Conservation (phyloP, 1,140 invertebrate genomes). For the Cryptotermes secundus region DNA sequence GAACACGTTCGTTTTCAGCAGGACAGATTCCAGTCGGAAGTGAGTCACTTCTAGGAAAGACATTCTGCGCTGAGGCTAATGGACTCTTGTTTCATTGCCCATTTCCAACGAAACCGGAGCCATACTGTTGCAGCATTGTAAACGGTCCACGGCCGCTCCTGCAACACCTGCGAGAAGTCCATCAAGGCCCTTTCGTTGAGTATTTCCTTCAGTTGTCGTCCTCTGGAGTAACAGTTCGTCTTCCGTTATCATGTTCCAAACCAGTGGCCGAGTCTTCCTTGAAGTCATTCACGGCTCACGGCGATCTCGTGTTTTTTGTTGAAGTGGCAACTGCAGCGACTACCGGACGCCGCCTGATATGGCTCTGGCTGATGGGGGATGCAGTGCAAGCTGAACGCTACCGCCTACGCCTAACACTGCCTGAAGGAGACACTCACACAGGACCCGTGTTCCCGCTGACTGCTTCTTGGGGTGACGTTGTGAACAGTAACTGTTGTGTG, state of each 20-base stretch:
- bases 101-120: neutral
- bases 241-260: neutral
- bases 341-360: neutral
- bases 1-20: neutral
- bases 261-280: neutral
- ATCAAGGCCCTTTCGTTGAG: slow-evolving; percentile 21
- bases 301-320: slow-evolving; percentile 19
- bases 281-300: neutral
- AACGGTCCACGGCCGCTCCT: neutral
- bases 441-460: slow-evolving; percentile 22
- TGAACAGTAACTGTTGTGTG: neutral
- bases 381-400: neutral
- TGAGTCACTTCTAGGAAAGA: neutral
- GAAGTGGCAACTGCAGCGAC: neutral
- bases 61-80: neutral
- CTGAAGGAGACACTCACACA: neutral
- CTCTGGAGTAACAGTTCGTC: neutral
- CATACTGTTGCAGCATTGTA: neutral
- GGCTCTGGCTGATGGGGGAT: slow-evolving; percentile 24
- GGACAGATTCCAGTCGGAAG: neutral
- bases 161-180: slow-evolving; percentile 19
- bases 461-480: neutral
- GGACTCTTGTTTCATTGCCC: slow-evolving; percentile 1
- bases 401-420: neutral
- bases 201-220: neutral